Conservation (phyloP, 2,888 invertebrate species). For the Pseudococcus jackbeardsleyi region DNA sequence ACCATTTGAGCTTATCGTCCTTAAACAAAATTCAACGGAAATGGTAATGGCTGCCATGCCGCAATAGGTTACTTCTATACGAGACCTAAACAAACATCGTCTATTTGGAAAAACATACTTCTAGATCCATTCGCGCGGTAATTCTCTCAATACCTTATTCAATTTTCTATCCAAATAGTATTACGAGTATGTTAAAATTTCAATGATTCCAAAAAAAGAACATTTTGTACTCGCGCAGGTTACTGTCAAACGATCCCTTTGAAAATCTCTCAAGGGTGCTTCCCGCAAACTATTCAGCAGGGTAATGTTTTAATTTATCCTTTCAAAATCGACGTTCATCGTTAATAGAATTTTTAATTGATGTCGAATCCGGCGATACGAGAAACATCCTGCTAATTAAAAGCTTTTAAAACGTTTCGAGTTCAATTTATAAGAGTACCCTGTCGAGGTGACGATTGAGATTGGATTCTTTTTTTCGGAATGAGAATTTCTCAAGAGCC, state of each 20-base stretch:
- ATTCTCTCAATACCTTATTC: not conserved
- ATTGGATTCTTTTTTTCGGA: too few species aligned
- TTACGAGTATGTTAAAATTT: not conserved
- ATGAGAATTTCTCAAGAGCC: too few species aligned
- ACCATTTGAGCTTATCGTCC: conserved; percentile 16
- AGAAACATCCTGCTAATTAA: conserved; percentile 20
- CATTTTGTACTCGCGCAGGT: not conserved
- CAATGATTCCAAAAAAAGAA: conserved; percentile 29
- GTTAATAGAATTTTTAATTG: conserved; percentile 15
- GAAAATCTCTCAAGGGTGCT: not conserved
- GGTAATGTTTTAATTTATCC: not conserved
- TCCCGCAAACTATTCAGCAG: not conserved
- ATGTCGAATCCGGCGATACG: not conserved
- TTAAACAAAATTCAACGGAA: conserved; percentile 13
- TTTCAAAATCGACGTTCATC: conserved; percentile 13
- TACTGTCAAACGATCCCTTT: not conserved
- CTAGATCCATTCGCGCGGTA: not conserved
- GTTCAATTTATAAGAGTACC: not conserved
- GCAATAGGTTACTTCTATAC: not conserved
- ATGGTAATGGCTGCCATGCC: not conserved
- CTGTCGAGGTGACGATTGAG: not conserved
- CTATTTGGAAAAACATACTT: not conserved
- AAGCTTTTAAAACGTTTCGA: conserved; percentile 1
- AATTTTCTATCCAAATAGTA: not conserved
- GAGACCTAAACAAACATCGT: conserved; percentile 14